Base-by-base conservation (phyloP, 2,797 vertebrate genomes). In the Cottoperca gobio region DNA sequence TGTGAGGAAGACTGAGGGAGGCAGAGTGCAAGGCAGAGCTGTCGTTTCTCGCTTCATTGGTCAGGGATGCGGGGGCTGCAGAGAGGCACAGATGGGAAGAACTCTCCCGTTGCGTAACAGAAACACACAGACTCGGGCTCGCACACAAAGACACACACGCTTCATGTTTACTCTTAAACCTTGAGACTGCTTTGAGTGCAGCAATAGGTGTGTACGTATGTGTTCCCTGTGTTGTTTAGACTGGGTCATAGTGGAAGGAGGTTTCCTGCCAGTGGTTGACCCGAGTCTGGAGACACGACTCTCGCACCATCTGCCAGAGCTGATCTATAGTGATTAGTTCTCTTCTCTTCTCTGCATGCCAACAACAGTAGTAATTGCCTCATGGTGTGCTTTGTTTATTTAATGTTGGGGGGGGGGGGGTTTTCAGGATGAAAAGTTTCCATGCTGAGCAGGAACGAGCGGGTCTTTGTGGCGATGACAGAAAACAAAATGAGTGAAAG, bases 71-170 rank as follows among this genome's bases (percentile, higher is more conserved):
- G 90, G 88, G 91, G 90, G 92, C 88, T 89, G 85, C 78, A 81
- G 83, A 89, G 85, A 90, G 76, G 83, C 91, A 79, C 93, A 93
- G 92, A 95, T 94, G 92, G 92, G 88, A 92, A 93, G 90, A 91
- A 88, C 90, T 92, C 90, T 93, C 90, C 91, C 67, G 86, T 94
- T 94, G 93, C 91, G 76, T 92, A 95, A 95, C 87, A 86, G 82
- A 88, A 82, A 88, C 78, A 84, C 85, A 82, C 85, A 62, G 55
- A 79, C 73, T 33, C 73, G 13, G 61, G 66, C 78, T 78, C 77
- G 52, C 68, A 59, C 78, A 83, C 52, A 86, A 50, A 78, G 33
- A 82, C 73, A 76, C 76, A 83, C 79, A 75, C 48, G 45, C 50
- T 81, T 60, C 65, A 70, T 78, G 74, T 87, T 86, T 73, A 75